Evolutionary conservation across 2,797 vertebrate genomes (phyloP), one percentile per base, ranked within the genome.

Genomic region (Melanogrammus aeglefinus): DNA sequence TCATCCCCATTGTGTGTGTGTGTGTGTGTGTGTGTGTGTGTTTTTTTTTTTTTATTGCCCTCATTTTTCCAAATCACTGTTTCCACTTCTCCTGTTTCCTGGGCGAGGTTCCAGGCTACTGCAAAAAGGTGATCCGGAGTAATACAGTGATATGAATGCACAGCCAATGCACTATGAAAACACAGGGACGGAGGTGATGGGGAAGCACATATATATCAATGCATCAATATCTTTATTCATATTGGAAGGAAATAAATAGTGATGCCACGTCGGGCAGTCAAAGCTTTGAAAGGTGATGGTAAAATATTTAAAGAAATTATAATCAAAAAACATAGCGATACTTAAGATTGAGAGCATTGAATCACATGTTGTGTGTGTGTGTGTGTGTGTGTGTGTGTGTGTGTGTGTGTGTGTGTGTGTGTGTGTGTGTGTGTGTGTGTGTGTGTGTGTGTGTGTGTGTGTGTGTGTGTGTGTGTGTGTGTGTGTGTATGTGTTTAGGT

Each of bases 21-120:
- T 57, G 51, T 21, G 18, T 57, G 51, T 57, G 51, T 57, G 51
- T 57, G 51, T n/a, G 21, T 57, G 51, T 57, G 51, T 21, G 18
- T 57, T 21, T 74, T 29, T 47, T 83, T 89, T 83, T 85, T 90
- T 91, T 94, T 94, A 93, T 93, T 93, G 88, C 88, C 85, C 85
- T 94, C 91, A 92, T 94, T 93, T 92, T 91, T 93, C 91, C 88
- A 93, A 93, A 94, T 93, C 89, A 92, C 86, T 87, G 75, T 76
- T 90, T 89, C 86, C 89, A 85, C 90, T 90, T 90, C 86, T 80
- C 83, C 81, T 79, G 81, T 86, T 91, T 92, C 86, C 86, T 81
- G 82, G 88, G 88, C 83, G 80, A 91, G 87, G 89, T 92, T 92
- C 79, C 86, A 89, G 89, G 88, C 83, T 90, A 91, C 86, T 91